Evolutionary conservation across 1,140 invertebrate species (phyloP).

Genomic region (Globodera ellingtonae): DNA sequence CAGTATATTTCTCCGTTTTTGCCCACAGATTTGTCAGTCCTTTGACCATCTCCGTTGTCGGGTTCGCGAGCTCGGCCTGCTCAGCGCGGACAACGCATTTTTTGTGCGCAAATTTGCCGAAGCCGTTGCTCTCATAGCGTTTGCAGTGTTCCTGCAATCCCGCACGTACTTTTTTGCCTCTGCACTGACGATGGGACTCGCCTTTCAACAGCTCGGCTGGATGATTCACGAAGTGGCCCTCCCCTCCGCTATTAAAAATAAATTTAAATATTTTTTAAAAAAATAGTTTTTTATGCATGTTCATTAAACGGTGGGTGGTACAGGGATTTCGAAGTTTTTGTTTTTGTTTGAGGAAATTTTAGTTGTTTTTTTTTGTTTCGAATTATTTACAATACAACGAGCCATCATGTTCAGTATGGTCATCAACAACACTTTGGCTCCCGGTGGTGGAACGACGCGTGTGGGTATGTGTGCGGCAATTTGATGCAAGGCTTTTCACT

Average conservation of each 20-base stretch:
- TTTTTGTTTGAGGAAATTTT: no score
- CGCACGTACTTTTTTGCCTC: slow-evolving; percentile 52
- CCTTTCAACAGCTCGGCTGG: slow-evolving; percentile 63
- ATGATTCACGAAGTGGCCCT: slow-evolving; percentile 57
- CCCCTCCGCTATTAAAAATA: no score
- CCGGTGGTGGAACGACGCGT: slow-evolving; percentile 43
- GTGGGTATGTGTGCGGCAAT: slow-evolving; percentile 59
- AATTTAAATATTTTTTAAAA: no score
- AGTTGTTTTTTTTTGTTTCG: no score
- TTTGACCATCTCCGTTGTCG: slow-evolving; percentile 31
- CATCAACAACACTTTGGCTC: slow-evolving; percentile 37
- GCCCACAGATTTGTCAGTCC: slow-evolving; percentile 17
- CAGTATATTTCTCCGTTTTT: not conserved
- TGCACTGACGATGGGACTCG: slow-evolving; percentile 61
- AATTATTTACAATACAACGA: not conserved
- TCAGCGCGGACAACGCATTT: slow-evolving; percentile 51
- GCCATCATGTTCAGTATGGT: slow-evolving; percentile 8
- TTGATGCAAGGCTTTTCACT: slow-evolving; percentile 63
- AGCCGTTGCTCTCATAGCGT: slow-evolving; percentile 47
- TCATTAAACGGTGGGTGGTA: no score
- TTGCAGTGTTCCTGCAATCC: slow-evolving; percentile 57
- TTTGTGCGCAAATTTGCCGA: slow-evolving; percentile 59
- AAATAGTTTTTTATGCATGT: no score
- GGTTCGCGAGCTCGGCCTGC: slow-evolving; percentile 52
- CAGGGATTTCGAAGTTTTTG: no score